phyloP scores from a whole-genome alignment of 1,140 invertebrate genomes.

The Goniozus legneri region DNA sequence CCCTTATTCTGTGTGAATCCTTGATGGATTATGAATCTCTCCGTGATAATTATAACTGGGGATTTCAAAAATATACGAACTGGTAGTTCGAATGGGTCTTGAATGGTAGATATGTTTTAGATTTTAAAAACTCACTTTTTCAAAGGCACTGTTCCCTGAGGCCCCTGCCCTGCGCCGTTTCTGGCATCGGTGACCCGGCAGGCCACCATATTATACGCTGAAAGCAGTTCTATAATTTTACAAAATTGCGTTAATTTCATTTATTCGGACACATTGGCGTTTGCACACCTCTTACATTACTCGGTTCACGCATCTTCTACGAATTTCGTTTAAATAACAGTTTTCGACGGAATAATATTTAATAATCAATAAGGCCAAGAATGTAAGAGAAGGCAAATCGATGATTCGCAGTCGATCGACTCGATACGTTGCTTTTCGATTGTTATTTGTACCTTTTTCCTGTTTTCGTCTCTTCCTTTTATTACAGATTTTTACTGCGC shows the following conservation, averaged over 20 bases:
- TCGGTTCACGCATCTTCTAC: conserved; percentile 24
- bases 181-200: conserved; percentile 89
- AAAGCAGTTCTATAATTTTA: conserved; percentile 60
- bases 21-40: too few relatives aligned
- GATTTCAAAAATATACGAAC: too few relatives aligned
- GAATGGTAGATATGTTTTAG: background rate
- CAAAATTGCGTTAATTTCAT: conserved; percentile 38
- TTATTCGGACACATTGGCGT: conserved; percentile 21
- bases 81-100: conserved; percentile 8
- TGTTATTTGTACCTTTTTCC: conserved; percentile 93
- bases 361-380: too few relatives aligned
- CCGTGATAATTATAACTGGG: too few relatives aligned
- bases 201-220: conserved; percentile 97
- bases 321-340: conserved; percentile 28
- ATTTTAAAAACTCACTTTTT: conserved; percentile 81
- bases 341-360: conserved; percentile 16
- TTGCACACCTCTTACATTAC: conserved; percentile 30
- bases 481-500: conserved; percentile 96
- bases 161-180: conserved; percentile 75
- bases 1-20: too few relatives aligned
- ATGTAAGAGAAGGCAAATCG: background rate
- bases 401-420: background rate
- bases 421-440: background rate
- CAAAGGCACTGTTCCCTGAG: conserved; percentile 94
- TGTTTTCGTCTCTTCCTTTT: conserved; percentile 93